Evolutionary conservation across 1,140 invertebrate genomes (phyloP).

Genomic region (Trichonephila clavipes): DNA sequence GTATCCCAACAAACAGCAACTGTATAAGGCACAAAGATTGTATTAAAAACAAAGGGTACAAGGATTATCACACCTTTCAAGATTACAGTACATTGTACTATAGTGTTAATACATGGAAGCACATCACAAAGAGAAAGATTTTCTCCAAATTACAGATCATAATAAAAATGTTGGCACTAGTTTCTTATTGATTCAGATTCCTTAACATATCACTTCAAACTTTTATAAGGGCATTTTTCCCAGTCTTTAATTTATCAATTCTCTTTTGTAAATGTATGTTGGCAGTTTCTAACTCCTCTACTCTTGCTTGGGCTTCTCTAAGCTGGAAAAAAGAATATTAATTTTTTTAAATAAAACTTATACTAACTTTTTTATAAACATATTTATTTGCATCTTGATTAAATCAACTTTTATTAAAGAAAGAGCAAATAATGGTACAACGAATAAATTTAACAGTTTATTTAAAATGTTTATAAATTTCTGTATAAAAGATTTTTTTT

Average conservation of each 20-base stretch:
- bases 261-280: conserved; percentile 97
- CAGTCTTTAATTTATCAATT: conserved; percentile 97
- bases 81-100: conserved; percentile 27
- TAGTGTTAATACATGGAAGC: conserved; percentile 20
- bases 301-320: conserved; percentile 93
- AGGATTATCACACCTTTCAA: conserved; percentile 50
- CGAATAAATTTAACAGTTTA: too few species aligned
- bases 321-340: conserved; percentile 85
- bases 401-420: too few species aligned
- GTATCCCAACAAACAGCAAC: background rate
- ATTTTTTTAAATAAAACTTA: background rate
- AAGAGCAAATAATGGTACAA: too few species aligned
- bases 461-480: background rate
- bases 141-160: conserved; percentile 22
- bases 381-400: too few species aligned
- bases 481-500: background rate
- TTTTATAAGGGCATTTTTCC: conserved; percentile 74
- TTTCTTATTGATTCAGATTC: background rate
- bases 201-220: conserved; percentile 47
- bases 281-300: conserved; percentile 98
- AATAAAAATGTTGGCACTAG: conserved; percentile 59
- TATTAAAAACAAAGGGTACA: background rate
- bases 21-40: conserved; percentile 31
- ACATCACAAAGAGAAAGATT: conserved; percentile 1
- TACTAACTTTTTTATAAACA: too few species aligned